Percentiles rank a stretch among this genome's conserved stretches.
These are phyloP conservation scores for Chaetoderma sp. DNA, from an alignment of 2,888 invertebrate species.

Conservation along the genomic window DNA sequence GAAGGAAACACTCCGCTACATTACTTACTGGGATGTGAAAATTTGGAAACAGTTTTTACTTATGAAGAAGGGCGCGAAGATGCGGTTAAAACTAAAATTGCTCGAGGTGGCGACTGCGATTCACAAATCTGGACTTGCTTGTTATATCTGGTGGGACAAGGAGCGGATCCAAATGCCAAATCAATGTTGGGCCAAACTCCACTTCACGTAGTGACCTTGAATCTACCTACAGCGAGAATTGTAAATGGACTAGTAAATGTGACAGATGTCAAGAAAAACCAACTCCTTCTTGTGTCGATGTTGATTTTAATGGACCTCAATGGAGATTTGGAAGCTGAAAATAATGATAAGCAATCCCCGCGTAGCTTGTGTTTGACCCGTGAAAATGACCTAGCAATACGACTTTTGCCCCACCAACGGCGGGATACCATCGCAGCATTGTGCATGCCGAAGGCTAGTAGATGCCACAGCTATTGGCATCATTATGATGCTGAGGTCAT, in stretches of 20 bases:
- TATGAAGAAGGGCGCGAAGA: background rate
- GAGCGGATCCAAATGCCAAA: constrained; percentile 26
- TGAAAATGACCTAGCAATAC: background rate
- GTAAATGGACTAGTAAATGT: constrained; percentile 20
- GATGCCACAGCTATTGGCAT: no score
- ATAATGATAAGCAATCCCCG: background rate
- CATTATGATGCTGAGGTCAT: no score
- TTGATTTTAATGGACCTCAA: constrained; percentile 20
- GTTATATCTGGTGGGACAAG: constrained; percentile 25
- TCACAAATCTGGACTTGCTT: constrained; percentile 25
- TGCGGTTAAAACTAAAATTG: constrained; percentile 18
- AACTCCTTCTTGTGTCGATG: constrained; percentile 25
- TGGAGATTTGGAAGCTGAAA: background rate
- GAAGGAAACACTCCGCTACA: constrained; percentile 32
- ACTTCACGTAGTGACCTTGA: constrained; percentile 18
- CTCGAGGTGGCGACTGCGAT: constrained; percentile 12
- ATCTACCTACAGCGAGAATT: constrained; percentile 21
- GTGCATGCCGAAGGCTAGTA: no score
- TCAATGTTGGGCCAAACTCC: constrained; percentile 24
- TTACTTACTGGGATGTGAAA: constrained; percentile 18
- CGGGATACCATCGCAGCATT: no score
- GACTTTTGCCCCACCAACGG: no score
- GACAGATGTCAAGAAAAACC: constrained; percentile 20
- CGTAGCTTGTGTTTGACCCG: background rate
- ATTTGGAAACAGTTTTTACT: constrained; percentile 5